These are phyloP conservation scores for Kryptolebias marmoratus DNA, from an alignment of 2,113 vertebrate genomes.

Conservation along the genomic window DNA sequence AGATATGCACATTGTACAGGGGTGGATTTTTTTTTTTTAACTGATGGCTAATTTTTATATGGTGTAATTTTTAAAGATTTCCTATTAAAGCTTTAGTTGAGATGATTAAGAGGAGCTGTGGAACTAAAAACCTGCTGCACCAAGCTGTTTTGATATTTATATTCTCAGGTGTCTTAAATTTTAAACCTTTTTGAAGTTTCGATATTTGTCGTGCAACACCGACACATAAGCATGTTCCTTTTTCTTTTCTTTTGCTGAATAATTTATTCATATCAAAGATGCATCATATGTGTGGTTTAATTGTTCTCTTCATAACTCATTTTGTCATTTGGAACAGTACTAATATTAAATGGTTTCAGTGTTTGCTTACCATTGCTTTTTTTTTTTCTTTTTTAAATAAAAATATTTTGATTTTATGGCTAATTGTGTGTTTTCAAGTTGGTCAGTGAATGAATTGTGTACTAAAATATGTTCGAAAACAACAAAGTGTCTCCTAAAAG, in stretches of 20 bases:
- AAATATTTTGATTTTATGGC: conserved; percentile 58
- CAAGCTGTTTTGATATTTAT: conserved; percentile 79
- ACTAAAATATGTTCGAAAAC: too few relatives aligned
- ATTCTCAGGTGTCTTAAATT: conserved; percentile 81
- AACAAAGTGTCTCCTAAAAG: too few relatives aligned
- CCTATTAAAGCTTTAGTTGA: conserved; percentile 72
- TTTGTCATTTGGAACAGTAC: conserved; percentile 79
- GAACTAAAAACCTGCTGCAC: conserved; percentile 73
- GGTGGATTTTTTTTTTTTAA: conserved; percentile 39
- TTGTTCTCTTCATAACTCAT: conserved; percentile 74
- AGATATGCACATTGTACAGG: conserved; percentile 79
- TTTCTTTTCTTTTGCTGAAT: conserved; percentile 75
- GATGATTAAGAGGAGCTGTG: conserved; percentile 60
- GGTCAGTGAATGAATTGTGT: too few relatives aligned
- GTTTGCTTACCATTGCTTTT: conserved; percentile 83
- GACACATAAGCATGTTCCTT: conserved; percentile 73
- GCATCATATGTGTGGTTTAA: conserved; percentile 80
- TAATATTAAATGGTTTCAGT: conserved; percentile 75
- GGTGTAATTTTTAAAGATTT: conserved; percentile 64
- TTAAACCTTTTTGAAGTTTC: conserved; percentile 68
- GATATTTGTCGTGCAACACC: conserved; percentile 71
- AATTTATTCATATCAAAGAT: conserved; percentile 79
- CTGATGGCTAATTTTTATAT: conserved; percentile 70
- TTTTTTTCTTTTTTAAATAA: conserved; percentile 56
- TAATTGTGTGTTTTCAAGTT: not conserved